A percentile compares a stretch with the other conserved stretches of the same genome.
Evolutionary conservation across 2,888 invertebrate genomes (phyloP).

Genomic region (Tenthredo scrophulariae): DNA sequence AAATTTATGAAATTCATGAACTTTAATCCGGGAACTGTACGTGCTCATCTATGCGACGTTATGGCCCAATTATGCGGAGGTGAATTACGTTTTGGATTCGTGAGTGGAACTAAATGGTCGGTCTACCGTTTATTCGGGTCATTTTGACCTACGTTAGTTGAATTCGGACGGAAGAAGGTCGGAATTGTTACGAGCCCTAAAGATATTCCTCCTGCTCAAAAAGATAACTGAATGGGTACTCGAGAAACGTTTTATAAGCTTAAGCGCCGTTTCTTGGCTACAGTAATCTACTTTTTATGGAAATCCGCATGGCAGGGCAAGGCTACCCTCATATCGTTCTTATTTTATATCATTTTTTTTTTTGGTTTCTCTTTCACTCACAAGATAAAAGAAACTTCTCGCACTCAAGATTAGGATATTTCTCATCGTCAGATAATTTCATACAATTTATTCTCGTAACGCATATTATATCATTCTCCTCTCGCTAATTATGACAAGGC

Average conservation of each 20-base stretch:
- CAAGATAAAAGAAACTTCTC: not conserved
- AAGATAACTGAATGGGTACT: slow-evolving; percentile 43
- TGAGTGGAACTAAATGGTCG: slow-evolving; percentile 19
- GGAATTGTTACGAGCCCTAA: slow-evolving; percentile 27
- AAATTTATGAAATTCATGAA: slow-evolving; percentile 56
- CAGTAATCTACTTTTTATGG: slow-evolving; percentile 41
- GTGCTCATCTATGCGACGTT: slow-evolving; percentile 27
- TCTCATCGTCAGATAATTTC: not conserved
- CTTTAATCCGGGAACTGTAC: slow-evolving; percentile 25
- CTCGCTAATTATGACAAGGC: not conserved
- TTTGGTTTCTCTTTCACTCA: not conserved
- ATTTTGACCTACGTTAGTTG: slow-evolving; percentile 34
- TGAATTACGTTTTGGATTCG: slow-evolving; percentile 26
- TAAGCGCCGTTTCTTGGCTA: slow-evolving; percentile 37
- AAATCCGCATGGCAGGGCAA: slow-evolving; percentile 10
- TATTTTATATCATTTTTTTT: not conserved
- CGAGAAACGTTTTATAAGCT: slow-evolving; percentile 39
- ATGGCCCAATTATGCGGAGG: slow-evolving; percentile 28
- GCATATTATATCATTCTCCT: not conserved
- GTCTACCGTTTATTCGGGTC: slow-evolving; percentile 18
- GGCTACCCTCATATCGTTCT: slow-evolving; percentile 16
- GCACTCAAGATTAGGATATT: not conserved
- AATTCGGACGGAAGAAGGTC: slow-evolving; percentile 31
- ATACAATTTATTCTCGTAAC: not conserved
- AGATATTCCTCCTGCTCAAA: slow-evolving; percentile 41